Evolutionary conservation across 2,113 vertebrate genomes (phyloP), one percentile per base, ranked within the genome.

Genomic region (Carassius carassius): DNA sequence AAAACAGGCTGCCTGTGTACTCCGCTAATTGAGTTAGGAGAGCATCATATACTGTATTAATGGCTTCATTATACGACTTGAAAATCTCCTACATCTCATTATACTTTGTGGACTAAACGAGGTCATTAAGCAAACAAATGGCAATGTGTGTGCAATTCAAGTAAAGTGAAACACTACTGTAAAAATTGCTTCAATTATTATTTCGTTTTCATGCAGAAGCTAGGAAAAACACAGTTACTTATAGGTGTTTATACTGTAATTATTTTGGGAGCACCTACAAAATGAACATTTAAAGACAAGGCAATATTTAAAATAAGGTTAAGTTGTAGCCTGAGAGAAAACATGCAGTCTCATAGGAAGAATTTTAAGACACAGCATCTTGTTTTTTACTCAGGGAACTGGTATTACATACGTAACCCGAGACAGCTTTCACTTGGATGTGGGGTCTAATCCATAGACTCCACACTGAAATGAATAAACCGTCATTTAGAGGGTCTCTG

Each of bases 51-150:
- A 29, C 29, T 29, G 29, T 29, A 51, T 37, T 63, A 87, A 86
- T 67, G 62, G 79, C 70, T 87, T 81, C 83, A 87, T 89, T 86
- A 87, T 56, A 65, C 69, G 84, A 72, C 88, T 74, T 7, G 44
- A 49, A 84, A n/a, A 78, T 84, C 60, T 81, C 76, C 47, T 83
- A 85, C 54, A 58, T 9, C 60, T 60, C 67, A 85, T 85, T 85
- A 85, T 74, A 47, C 75, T 79, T 70, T 84, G 82, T 56, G 44
- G 47, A 49, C 78, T 81, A 87, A 79, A 89, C 82, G 7, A 69
- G 85, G n/a, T 56, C 65, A 69, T 84, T 86, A 70, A 72, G 63
- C 44, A 62, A 77, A 84, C 51, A 87, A 83, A 78, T 37, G 47
- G 74, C 49, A 82, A 32, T 8, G 16, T 41, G 54, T 58, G 29